phyloP scores from a whole-genome alignment of 2,888 invertebrate species.

The Sisyra terminalis region DNA sequence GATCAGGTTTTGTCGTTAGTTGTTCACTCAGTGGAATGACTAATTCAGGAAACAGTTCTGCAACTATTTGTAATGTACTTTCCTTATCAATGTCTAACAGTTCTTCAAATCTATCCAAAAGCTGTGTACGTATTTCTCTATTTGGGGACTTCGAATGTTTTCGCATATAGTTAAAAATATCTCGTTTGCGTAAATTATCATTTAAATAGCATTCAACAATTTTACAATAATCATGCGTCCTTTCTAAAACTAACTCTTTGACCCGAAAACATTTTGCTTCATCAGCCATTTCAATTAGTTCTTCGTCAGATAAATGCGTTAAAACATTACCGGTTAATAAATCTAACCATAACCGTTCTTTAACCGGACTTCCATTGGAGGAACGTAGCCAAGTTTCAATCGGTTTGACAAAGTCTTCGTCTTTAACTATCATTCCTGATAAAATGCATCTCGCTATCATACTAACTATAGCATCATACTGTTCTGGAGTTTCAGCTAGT shows the following conservation, averaged over 20 bases:
- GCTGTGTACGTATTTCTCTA: conserved; percentile 29
- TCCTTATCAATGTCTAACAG: conserved; percentile 28
- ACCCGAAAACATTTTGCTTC: conserved; percentile 53
- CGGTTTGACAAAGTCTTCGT: not conserved
- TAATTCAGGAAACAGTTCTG: conserved; percentile 36
- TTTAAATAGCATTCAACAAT: conserved; percentile 51
- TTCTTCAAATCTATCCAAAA: conserved; percentile 28
- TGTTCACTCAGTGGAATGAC: conserved; percentile 17
- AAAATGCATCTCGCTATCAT: conserved; percentile 5
- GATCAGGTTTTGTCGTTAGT: conserved; percentile 34
- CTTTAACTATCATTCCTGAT: not conserved
- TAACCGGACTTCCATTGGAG: conserved; percentile 12
- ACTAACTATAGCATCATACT: conserved; percentile 4
- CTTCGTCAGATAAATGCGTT: conserved; percentile 35
- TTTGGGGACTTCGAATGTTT: conserved; percentile 26
- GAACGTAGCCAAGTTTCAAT: conserved; percentile 5
- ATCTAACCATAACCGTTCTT: conserved; percentile 58
- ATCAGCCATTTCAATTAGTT: conserved; percentile 41
- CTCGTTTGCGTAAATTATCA: conserved; percentile 41
- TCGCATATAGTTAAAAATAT: conserved; percentile 40
- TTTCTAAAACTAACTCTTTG: conserved; percentile 51
- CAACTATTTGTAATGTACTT: conserved; percentile 29
- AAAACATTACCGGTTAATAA: conserved; percentile 44
- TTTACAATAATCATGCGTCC: conserved; percentile 38
- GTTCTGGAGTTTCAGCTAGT: conserved; percentile 47